Evolutionary conservation across 2,113 vertebrate genomes (phyloP).

Genomic region (Nyctereutes procyonoides): DNA sequence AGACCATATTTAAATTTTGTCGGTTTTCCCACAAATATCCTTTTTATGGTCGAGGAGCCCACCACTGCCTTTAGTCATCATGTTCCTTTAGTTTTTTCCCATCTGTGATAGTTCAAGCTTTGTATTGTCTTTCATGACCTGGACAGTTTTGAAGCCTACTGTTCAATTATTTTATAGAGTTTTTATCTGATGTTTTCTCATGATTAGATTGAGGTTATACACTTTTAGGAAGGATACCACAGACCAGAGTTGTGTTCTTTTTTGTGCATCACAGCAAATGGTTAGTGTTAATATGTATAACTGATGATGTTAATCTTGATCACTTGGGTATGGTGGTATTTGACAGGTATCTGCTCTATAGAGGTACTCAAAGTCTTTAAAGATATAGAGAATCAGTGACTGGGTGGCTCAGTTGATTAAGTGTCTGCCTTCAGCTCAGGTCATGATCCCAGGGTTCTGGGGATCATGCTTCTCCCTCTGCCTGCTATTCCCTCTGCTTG

Average conservation of each 20-base stretch:
- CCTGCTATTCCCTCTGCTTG: too few relatives aligned
- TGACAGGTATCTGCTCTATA: neutral
- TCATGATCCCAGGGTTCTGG: too few relatives aligned
- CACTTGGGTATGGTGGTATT: neutral
- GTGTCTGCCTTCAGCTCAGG: too few relatives aligned
- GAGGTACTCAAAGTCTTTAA: neutral
- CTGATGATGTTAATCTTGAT: neutral
- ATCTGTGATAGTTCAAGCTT: neutral
- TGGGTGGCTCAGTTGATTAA: too few relatives aligned
- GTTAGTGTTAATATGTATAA: neutral
- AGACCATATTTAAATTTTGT: neutral
- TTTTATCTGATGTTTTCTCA: neutral
- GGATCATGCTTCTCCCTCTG: too few relatives aligned
- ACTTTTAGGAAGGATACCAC: neutral
- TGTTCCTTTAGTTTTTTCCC: neutral
- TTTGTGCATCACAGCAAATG: neutral
- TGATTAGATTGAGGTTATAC: neutral
- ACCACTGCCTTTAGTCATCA: neutral
- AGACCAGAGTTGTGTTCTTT: neutral
- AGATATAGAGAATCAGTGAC: neutral
- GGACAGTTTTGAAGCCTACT: neutral
- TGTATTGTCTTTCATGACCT: neutral
- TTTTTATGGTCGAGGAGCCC: neutral
- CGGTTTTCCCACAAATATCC: neutral
- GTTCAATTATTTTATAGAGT: slow-evolving; percentile 20